Percentiles rank a stretch among this genome's conserved stretches.
phyloP scores from a whole-genome alignment of 2,797 vertebrate genomes.

The Cyprinella venusta region DNA sequence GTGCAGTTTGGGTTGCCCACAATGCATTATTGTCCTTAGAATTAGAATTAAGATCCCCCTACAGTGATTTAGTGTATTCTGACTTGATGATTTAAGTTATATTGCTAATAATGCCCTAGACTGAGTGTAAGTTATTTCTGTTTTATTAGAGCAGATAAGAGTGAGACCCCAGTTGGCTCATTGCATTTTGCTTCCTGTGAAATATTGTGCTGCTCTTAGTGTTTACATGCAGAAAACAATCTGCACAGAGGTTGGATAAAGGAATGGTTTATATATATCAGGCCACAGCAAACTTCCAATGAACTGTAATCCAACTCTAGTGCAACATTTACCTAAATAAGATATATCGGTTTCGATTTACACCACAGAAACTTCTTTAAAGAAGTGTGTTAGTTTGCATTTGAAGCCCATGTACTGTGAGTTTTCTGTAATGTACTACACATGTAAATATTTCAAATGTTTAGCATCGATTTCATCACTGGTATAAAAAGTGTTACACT shows the following conservation, averaged over 20 bases:
- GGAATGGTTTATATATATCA: not conserved
- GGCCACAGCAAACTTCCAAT: not conserved
- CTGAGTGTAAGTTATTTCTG: not conserved
- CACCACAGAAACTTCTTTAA: not conserved
- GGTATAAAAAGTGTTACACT: slow-evolving; percentile 1
- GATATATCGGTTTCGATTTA: not conserved
- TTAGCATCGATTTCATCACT: slow-evolving; percentile 20
- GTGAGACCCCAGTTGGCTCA: slow-evolving; percentile 5
- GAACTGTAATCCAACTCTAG: not conserved
- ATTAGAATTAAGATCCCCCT: not conserved
- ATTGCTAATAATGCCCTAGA: not conserved
- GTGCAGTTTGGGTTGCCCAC: not conserved
- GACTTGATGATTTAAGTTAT: not conserved
- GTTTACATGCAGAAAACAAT: too few species aligned
- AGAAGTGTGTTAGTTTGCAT: not conserved
- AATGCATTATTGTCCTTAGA: not conserved
- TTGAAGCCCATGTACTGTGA: not conserved
- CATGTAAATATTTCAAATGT: slow-evolving; percentile 25
- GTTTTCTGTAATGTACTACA: slow-evolving; percentile 1
- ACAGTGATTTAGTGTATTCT: not conserved
- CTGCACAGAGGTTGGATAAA: not conserved
- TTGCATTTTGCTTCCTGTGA: slow-evolving; percentile 28
- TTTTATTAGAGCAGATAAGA: slow-evolving; percentile 13
- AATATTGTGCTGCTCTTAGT: slow-evolving; percentile 4
- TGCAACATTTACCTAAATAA: not conserved